Conservation (phyloP, 2,113 vertebrate genomes). For the Aphelocoma coerulescens region DNA sequence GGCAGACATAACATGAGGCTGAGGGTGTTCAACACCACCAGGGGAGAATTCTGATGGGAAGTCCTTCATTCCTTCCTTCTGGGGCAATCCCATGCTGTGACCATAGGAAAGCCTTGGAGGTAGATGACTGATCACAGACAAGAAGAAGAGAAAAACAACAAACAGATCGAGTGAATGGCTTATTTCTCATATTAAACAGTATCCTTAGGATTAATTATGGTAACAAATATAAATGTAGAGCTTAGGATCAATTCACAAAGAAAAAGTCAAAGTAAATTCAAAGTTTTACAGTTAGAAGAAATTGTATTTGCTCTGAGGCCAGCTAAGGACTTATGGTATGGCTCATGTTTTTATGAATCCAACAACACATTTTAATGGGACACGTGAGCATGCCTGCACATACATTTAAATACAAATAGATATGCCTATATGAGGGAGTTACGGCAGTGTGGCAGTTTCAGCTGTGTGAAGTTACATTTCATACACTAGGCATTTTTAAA, state of each 20-base stretch:
- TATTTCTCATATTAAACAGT: background rate
- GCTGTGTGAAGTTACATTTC: background rate
- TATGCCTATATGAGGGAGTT: background rate
- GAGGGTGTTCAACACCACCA: background rate
- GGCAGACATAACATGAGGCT: rapidly evolving
- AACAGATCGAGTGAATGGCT: background rate
- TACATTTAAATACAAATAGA: background rate
- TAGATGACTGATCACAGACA: background rate
- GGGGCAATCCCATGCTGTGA: background rate
- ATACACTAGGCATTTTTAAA: background rate
- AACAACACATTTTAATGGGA: background rate
- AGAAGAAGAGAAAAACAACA: background rate
- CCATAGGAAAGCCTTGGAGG: background rate
- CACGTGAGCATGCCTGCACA: background rate
- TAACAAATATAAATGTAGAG: background rate
- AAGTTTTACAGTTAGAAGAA: background rate
- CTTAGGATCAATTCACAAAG: background rate
- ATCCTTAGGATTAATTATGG: background rate
- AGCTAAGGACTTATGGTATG: background rate
- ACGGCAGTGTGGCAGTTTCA: background rate
- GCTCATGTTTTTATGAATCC: background rate
- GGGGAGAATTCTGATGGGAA: background rate
- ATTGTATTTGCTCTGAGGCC: background rate
- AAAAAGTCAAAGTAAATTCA: background rate
- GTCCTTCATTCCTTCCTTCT: background rate